Evolutionary conservation across 2,888 invertebrate genomes (phyloP), one percentile per base, ranked within the genome.

Genomic region (Nesidiocoris tenuis): DNA sequence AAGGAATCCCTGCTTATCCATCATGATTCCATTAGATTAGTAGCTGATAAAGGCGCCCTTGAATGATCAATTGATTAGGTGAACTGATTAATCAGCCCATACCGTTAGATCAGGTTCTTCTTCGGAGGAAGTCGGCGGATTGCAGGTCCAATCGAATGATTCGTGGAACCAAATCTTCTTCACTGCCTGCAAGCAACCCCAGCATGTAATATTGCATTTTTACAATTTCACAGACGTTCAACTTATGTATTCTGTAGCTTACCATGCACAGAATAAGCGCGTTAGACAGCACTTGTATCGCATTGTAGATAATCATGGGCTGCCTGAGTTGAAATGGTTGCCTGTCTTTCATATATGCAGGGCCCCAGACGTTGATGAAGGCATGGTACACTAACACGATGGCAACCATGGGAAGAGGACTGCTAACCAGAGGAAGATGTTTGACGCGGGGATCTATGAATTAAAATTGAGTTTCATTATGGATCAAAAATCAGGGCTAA

Each of bases 221-320:
- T n/a, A n/a, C n/a, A n/a, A n/a, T n/a, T n/a, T n/a, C n/a, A n/a
- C n/a, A n/a, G n/a, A n/a, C n/a, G n/a, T n/a, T n/a, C n/a, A n/a
- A n/a, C n/a, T n/a, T n/a, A n/a, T n/a, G n/a, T n/a, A n/a, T n/a
- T n/a, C n/a, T n/a, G n/a, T n/a, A n/a, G n/a, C n/a, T n/a, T 24
- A 70, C 70, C 57, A 25, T 24, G 24, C 21, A 16, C 1, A 70
- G 66, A 9, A 79, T 63, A 24, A 67, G 77, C 18, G 57, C 17
- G 25, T 79, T 79, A 54, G 76, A 22, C n/a, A 76, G 18, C 18
- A 79, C 76, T 77, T 79, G 79, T 1, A 74, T 17, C 16, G 75
- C 63, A 56, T 79, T 78, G 65, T 78, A 78, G 0, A 78, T 7
- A 19, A 78, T 67, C 78, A 79, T 79, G 1, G 66, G 22, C 25